Percentiles rank a stretch among this genome's conserved stretches.
phyloP scores from a whole-genome alignment of 2,113 vertebrate species.

The Phocoena phocoena region DNA sequence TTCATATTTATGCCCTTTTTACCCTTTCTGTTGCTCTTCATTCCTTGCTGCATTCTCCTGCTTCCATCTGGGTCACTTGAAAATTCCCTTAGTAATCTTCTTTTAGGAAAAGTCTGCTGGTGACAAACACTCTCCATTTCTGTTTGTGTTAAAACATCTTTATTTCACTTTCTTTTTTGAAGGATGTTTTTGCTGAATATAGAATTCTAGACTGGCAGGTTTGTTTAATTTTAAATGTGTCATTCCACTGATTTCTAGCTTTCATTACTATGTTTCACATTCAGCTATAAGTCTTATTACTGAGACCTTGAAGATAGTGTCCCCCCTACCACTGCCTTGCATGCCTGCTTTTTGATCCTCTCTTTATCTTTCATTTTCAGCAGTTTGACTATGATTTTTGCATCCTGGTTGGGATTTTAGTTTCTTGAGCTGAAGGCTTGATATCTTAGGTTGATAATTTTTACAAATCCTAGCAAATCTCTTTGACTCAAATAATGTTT shows the following conservation, averaged over 20 bases:
- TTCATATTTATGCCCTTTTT: background rate
- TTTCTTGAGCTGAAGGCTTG: background rate
- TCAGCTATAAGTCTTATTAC: background rate
- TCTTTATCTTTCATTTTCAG: conserved; percentile 27
- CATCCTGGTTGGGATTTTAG: background rate
- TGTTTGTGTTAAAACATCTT: background rate
- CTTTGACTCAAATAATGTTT: background rate
- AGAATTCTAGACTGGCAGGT: background rate
- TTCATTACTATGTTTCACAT: background rate
- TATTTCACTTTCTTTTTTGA: background rate
- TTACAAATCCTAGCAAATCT: background rate
- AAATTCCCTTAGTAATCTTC: background rate
- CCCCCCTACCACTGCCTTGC: background rate
- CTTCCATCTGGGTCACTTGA: background rate
- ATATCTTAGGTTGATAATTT: background rate
- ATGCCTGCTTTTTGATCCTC: background rate
- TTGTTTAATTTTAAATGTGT: background rate
- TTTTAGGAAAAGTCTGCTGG: background rate
- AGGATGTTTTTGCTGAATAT: background rate
- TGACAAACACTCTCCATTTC: background rate
- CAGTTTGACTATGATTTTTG: background rate
- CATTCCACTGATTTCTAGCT: background rate
- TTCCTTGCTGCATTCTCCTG: background rate
- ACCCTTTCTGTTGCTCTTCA: background rate
- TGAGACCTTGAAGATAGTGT: background rate